Evolutionary conservation across 2,797 vertebrate genomes (phyloP), one percentile per base, ranked within the genome.

Genomic region (Karalla daura): DNA sequence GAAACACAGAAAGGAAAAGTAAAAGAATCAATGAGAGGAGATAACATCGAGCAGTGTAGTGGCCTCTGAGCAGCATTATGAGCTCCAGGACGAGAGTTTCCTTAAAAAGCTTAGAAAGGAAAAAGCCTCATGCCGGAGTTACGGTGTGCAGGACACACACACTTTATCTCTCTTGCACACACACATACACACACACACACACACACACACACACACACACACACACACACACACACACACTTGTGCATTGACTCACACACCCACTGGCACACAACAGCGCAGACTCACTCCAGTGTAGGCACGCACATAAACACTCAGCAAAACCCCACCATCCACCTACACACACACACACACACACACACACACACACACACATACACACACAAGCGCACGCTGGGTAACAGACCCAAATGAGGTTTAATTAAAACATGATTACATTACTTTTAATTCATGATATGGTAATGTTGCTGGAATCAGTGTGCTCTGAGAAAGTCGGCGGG

Each of bases 391-490:
- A 63, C 32, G 33, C 69, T 70, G 64, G n/a, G 44, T 61, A 70
- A 59, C 35, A 56, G 55, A 85, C 55, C 24, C 61, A 81, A 79
- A 83, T 81, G 51, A 83, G 68, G 51, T 71, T 85, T 77, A 84
- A 86, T 88, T 80, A 85, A 86, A 83, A 73, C 64, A 64, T 30
- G 23, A 85, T 84, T 74, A 76, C 49, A 77, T 76, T 55, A 56
- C 56, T 80, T 85, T 65, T 65, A 81, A 82, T 84, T 84, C 59
- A 76, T 78, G 52, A 79, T 65, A 85, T 82, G 86, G 17, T 73
- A 76, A 88, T 81, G 47, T 52, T 69, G 68, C 76, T 56, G 54
- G 77, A 78, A 54, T 82, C 69, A 9, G 53, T 52, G 46, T 68
- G 81, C 66, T 74, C 59, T 35, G 55, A 27, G 50, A 64, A 56